Evolutionary conservation across 2,113 vertebrate species (phyloP).

Genomic region (Sceloporus tristichus): DNA sequence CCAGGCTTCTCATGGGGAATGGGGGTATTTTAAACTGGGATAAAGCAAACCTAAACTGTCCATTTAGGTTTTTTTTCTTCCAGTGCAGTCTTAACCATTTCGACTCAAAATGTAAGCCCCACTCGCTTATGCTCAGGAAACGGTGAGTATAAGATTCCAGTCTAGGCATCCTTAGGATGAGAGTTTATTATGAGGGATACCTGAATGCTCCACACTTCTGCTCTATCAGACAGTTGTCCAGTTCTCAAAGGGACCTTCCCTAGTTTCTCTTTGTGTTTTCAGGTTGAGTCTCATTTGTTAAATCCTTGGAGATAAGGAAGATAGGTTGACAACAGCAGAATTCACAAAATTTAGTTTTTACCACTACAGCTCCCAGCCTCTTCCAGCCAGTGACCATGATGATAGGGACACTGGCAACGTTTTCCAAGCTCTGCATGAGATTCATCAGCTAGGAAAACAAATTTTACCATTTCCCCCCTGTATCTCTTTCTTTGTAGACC

Average conservation of each 20-base stretch:
- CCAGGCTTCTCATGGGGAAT: not conserved
- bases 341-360: too few relatives aligned
- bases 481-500: conserved; percentile 81
- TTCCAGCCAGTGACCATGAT: too few relatives aligned
- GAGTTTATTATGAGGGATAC: not conserved
- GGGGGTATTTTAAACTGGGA: too few relatives aligned
- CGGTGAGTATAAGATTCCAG: not conserved
- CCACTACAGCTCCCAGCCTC: too few relatives aligned
- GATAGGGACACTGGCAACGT: too few relatives aligned
- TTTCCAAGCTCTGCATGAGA: too few relatives aligned
- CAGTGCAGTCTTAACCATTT: not conserved
- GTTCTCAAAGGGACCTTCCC: not conserved
- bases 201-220: not conserved
- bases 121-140: not conserved
- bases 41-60: not conserved
- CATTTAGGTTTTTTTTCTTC: not conserved
- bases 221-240: not conserved
- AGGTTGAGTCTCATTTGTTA: not conserved
- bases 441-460: not conserved
- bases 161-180: not conserved
- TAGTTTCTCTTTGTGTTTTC: not conserved
- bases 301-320: not conserved
- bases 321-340: too few relatives aligned
- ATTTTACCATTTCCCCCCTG: conserved; percentile 18
- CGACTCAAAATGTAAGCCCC: too few relatives aligned